phyloP scores from a whole-genome alignment of 2,113 vertebrate species.

The Excalfactoria chinensis region DNA sequence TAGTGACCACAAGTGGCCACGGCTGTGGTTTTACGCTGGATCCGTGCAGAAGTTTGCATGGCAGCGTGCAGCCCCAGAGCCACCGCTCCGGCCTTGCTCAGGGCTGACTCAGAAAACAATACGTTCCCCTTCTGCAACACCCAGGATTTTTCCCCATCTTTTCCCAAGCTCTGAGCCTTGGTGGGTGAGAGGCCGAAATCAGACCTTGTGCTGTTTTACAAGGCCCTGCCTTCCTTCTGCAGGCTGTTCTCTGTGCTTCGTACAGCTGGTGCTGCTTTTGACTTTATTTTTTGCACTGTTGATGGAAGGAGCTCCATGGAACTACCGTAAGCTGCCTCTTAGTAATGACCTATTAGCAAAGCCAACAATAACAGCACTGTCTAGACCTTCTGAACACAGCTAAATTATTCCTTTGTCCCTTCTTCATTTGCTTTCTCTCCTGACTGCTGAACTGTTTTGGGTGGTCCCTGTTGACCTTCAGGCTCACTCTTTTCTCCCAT shows the following conservation, averaged over 20 bases:
- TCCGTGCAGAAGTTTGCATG: background rate
- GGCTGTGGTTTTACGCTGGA: background rate
- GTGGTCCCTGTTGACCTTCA: conserved; percentile 53
- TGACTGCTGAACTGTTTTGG: conserved; percentile 57
- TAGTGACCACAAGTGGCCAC: background rate
- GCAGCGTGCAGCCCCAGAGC: background rate
- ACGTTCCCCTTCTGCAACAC: background rate
- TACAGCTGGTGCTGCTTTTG: background rate
- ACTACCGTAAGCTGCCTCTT: conserved; percentile 49
- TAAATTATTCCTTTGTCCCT: conserved; percentile 69
- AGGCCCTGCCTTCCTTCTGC: background rate
- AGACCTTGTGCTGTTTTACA: background rate
- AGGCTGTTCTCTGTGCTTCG: background rate
- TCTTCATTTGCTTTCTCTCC: conserved; percentile 28
- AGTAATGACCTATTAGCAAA: conserved; percentile 62
- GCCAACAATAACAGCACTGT: conserved; percentile 75
- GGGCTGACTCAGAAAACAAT: conserved; percentile 10
- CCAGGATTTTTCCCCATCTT: background rate
- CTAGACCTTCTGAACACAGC: conserved; percentile 71
- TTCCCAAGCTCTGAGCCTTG: background rate
- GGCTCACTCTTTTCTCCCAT: background rate
- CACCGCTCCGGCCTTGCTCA: background rate
- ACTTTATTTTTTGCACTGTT: background rate
- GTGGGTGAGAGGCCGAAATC: background rate
- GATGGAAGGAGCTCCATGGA: conserved; percentile 62